These are phyloP conservation scores for Drosophila austrosaltans DNA, from an alignment of 2,888 invertebrate species.

Conservation along the genomic window DNA sequence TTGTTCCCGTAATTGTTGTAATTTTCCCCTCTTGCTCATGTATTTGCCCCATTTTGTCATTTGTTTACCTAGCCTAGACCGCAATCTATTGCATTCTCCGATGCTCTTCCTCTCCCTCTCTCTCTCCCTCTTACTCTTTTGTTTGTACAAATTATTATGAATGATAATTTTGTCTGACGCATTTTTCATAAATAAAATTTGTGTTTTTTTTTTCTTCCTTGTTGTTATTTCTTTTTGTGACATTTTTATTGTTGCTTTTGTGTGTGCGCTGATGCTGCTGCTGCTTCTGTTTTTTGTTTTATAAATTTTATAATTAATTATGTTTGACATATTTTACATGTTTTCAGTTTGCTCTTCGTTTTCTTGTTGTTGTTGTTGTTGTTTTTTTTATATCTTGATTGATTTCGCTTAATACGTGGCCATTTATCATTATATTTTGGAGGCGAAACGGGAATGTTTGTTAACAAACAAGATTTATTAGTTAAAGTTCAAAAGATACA, in stretches of 20 bases:
- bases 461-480: slow-evolving; percentile 3
- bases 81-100: slow-evolving; percentile 20
- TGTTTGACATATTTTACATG: slow-evolving; percentile 61
- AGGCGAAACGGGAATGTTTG: slow-evolving; percentile 1
- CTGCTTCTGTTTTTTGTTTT: slow-evolving; percentile 43
- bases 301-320: slow-evolving; percentile 70
- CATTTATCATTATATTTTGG: slow-evolving; percentile 51
- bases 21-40: slow-evolving; percentile 9
- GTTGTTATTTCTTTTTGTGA: slow-evolving; percentile 25
- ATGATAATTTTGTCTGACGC: slow-evolving; percentile 65
- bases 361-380: background rate
- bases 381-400: slow-evolving; percentile 59
- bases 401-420: slow-evolving; percentile 56
- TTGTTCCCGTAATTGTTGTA: slow-evolving; percentile 47
- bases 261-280: slow-evolving; percentile 18
- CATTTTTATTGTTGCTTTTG: slow-evolving; percentile 46
- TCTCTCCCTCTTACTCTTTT: slow-evolving; percentile 33
- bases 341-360: slow-evolving; percentile 6
- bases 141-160: slow-evolving; percentile 72
- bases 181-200: slow-evolving; percentile 59
- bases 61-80: slow-evolving; percentile 57
- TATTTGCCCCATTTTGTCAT: slow-evolving; percentile 23
- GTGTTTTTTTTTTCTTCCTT: slow-evolving; percentile 14
- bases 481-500: slow-evolving; percentile 7
- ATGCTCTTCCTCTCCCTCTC: slow-evolving; percentile 1